A percentile compares a stretch with the other conserved stretches of the same genome.
Conservation (phyloP, 2,113 vertebrate genomes). For the Dipodomys spectabilis region DNA sequence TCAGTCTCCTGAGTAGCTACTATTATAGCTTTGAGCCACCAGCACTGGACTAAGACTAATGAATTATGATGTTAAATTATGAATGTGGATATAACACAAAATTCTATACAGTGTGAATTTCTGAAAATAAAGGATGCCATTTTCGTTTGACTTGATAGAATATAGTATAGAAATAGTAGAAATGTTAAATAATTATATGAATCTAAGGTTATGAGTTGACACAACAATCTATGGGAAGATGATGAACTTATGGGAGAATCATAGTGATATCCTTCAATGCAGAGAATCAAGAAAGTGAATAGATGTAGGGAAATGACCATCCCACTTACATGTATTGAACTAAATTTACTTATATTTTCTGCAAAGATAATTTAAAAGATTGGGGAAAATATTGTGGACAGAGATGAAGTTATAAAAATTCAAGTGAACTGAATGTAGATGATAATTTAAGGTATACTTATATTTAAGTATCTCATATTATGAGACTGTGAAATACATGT, state of each 20-base stretch:
- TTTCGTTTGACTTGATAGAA: neutral
- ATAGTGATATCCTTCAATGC: neutral
- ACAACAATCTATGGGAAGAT: neutral
- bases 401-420: neutral
- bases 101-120: neutral
- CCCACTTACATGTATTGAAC: neutral
- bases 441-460: neutral
- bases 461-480: neutral
- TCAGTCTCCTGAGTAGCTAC: no score
- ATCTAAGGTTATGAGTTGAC: neutral
- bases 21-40: no score
- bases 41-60: no score
- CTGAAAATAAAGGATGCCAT: neutral
- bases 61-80: neutral
- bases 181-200: neutral
- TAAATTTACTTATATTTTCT: neutral
- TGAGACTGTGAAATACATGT: no score
- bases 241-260: neutral
- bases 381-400: neutral
- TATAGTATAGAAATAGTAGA: neutral
- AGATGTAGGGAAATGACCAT: neutral
- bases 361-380: neutral
- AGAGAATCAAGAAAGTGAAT: no score
- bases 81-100: neutral
- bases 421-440: neutral